Base-by-base conservation (phyloP, 2,888 invertebrate species). In the Automeris io region DNA sequence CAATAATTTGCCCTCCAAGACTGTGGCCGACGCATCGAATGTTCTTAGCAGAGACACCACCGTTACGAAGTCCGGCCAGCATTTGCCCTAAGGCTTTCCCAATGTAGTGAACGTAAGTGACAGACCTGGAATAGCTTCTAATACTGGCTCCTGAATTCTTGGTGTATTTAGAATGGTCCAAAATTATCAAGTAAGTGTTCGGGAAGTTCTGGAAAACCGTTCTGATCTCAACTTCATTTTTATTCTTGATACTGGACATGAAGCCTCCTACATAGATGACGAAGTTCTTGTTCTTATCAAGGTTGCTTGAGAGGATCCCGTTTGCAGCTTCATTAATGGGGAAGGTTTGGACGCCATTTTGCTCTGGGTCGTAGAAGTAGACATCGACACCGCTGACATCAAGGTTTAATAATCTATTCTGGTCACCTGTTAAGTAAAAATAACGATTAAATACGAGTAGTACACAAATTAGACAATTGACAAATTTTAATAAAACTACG, bases 1-100 rank as follows among this genome's bases (percentile, higher is more conserved):
- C 79, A 16, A 83, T 51, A 8, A 85, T 83, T 51, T 86, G 86
- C 1, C 74, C 64, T 3, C 85, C 85, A 11, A 86, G 61, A 34
- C 85, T 83, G 33, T 86, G 86, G 0, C 85, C 85, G 19, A 85
- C 71, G 22, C 74, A 73, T 41, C 76, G 83, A n/a, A 85, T 71
- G n/a, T 52, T 71, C 29, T 73, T 72, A 0, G 75, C 46, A 2
- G 67, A 64, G 26, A 86, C 61, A 3, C 76, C 77, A 1, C 72
- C 73, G 23, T 61, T 41, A 1, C 48, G 44, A 1, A 85, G 47
- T 0, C 49, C 57, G 0, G 62, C 57, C 21, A 82, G 50, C 65
- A 83, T 66, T 38, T 71, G 43, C 0, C 65, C 81, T 25, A 85
- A 41, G 0, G 76, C 77, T 45, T 63, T 73, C 0, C 85, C 86